Evolutionary conservation across 92 coral and sea anemone genomes (phyloP).

Genomic region (Paragorgia papillata): DNA sequence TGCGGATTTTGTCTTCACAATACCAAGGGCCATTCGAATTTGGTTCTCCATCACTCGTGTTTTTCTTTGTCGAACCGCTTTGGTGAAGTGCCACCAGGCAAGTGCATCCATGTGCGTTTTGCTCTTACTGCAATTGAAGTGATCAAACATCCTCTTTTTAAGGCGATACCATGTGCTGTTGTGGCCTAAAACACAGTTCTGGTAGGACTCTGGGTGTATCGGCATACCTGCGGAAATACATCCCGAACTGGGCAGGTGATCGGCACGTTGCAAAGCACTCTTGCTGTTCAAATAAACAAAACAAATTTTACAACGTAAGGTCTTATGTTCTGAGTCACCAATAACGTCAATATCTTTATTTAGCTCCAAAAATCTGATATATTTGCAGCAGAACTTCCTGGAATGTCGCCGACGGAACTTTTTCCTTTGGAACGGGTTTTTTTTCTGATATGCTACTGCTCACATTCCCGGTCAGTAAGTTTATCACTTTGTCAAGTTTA

Average conservation of each 20-base stretch:
- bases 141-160: constrained; percentile 2
- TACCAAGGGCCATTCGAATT: constrained; percentile 8
- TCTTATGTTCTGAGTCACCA: constrained; percentile 6
- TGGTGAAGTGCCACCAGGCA: constrained; percentile 15
- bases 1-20: constrained; percentile 10
- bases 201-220: constrained; percentile 1
- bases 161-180: constrained; percentile 6
- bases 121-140: constrained; percentile 1
- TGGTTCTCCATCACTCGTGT: constrained; percentile 5
- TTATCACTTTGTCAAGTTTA: too few relatives aligned
- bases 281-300: constrained; percentile 12
- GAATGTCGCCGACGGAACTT: too few relatives aligned
- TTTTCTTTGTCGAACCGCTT: constrained; percentile 1
- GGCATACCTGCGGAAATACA: constrained; percentile 10
- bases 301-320: constrained; percentile 7
- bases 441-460: too few relatives aligned
- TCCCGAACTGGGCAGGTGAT: constrained; percentile 13
- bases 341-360: constrained; percentile 3
- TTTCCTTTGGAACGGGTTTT: too few relatives aligned
- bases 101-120: constrained; percentile 15
- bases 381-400: not conserved
- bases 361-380: not conserved
- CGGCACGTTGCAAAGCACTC: constrained; percentile 6
- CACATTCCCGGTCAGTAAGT: too few relatives aligned
- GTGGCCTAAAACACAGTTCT: constrained; percentile 5